Percentiles rank a stretch among this genome's conserved stretches.
These are phyloP conservation scores for Pygoscelis antarcticus DNA, from an alignment of 2,113 vertebrate genomes.

Conservation along the genomic window DNA sequence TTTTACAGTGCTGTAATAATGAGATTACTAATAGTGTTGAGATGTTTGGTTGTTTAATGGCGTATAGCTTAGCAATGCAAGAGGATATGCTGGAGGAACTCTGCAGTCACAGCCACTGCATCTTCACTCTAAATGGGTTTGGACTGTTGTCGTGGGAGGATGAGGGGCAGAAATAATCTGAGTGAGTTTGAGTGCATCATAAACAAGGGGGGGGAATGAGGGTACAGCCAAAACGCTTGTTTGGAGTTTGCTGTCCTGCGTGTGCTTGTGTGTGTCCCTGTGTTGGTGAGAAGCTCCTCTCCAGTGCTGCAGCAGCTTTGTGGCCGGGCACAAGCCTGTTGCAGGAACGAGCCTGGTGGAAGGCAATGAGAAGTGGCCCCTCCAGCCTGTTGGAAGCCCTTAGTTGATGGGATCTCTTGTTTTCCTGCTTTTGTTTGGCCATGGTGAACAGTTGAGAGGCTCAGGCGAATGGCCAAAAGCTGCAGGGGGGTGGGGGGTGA, in stretches of 20 bases:
- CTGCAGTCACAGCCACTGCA: background rate
- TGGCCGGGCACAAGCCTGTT: background rate
- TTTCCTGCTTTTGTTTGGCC: background rate
- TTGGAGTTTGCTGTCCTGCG: background rate
- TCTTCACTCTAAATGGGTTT: background rate
- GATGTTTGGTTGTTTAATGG: conserved; percentile 23
- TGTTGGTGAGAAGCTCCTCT: background rate
- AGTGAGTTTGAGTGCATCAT: background rate
- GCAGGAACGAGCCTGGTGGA: background rate
- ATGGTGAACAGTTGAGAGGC: background rate
- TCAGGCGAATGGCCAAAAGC: background rate
- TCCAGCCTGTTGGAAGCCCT: background rate
- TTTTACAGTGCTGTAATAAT: conserved; percentile 6
- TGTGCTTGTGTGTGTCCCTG: background rate
- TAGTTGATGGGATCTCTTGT: background rate
- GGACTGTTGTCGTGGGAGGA: background rate
- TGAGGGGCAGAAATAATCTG: background rate
- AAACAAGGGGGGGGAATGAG: background rate
- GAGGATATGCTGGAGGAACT: background rate
- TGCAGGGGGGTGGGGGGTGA: accelerated
- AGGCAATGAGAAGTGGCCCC: background rate
- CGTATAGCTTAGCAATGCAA: background rate
- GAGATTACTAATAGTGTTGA: background rate
- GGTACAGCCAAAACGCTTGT: background rate
- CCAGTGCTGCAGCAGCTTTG: background rate